Evolutionary conservation across 1,140 invertebrate species (phyloP).

Genomic region (Drosophila mayri): DNA sequence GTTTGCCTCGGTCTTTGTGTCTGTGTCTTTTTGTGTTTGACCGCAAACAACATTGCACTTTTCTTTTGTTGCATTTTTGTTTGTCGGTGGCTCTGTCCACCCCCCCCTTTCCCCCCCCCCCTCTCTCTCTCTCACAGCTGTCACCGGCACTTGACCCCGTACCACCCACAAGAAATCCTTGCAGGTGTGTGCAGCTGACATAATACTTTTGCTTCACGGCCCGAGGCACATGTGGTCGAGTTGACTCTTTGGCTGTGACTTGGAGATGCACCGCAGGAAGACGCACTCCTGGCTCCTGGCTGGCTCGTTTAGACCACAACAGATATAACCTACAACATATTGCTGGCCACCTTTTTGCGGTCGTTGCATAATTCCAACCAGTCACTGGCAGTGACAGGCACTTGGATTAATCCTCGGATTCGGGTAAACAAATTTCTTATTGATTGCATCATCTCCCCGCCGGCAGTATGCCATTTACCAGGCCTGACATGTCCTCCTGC

Average conservation of each 20-base stretch:
- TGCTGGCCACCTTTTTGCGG: conserved; percentile 35
- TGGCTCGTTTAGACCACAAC: conserved; percentile 27
- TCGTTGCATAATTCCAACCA: conserved; percentile 5
- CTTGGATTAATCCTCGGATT: conserved; percentile 22
- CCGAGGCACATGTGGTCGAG: conserved; percentile 33
- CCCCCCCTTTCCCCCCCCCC: too few species aligned
- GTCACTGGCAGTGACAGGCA: conserved; percentile 15
- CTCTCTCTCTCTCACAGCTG: not conserved
- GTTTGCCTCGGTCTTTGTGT: conserved; percentile 20
- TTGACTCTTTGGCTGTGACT: conserved; percentile 42
- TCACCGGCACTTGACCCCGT: conserved; percentile 5
- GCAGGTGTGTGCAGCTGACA: conserved; percentile 52
- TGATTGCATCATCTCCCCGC: conserved; percentile 55
- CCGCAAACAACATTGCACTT: conserved; percentile 74
- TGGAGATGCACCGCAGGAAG: conserved; percentile 21
- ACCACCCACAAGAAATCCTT: conserved; percentile 8
- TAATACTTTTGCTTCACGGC: conserved; percentile 49
- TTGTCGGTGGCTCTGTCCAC: conserved; percentile 20
- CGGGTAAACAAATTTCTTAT: conserved; percentile 63
- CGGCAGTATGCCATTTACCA: conserved; percentile 20
- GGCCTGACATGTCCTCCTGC: conserved; percentile 1
- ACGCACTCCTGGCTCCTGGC: conserved; percentile 10
- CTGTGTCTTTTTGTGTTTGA: conserved; percentile 67
- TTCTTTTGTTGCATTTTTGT: conserved; percentile 74
- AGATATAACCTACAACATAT: conserved; percentile 35